These are phyloP conservation scores for Diplodus sargus DNA, from an alignment of 2,797 vertebrate species.

Conservation along the genomic window DNA sequence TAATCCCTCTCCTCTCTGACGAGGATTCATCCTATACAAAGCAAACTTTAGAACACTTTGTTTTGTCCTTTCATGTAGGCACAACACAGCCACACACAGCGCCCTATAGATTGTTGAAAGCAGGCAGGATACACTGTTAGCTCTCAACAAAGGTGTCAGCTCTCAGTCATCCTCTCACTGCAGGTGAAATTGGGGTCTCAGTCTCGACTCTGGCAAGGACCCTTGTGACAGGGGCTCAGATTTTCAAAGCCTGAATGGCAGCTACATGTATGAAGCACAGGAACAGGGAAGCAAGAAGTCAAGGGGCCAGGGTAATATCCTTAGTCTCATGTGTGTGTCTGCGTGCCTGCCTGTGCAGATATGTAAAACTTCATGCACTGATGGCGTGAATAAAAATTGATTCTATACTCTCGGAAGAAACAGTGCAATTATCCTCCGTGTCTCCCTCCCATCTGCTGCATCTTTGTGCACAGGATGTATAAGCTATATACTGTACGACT, in stretches of 20 bases:
- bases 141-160: slow-evolving; percentile 67
- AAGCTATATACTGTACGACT: slow-evolving; percentile 19
- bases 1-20: slow-evolving; percentile 66
- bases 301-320: slow-evolving; percentile 28
- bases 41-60: slow-evolving; percentile 66
- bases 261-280: slow-evolving; percentile 32
- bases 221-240: slow-evolving; percentile 34
- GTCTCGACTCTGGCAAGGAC: slow-evolving; percentile 40
- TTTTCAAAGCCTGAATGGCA: slow-evolving; percentile 52
- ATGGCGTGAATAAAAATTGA: slow-evolving; percentile 38
- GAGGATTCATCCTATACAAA: slow-evolving; percentile 60
- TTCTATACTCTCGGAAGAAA: slow-evolving; percentile 59
- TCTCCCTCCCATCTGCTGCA: slow-evolving; percentile 46
- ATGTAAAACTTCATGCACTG: slow-evolving; percentile 40
- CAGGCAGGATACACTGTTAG: slow-evolving; percentile 49
- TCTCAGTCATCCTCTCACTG: slow-evolving; percentile 56
- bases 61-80: slow-evolving; percentile 58
- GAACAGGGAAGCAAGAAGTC: slow-evolving; percentile 33
- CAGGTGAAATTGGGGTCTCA: slow-evolving; percentile 73
- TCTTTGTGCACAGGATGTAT: slow-evolving; percentile 45
- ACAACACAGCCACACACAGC: slow-evolving; percentile 47
- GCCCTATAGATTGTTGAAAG: slow-evolving; percentile 42
- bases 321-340: not conserved
- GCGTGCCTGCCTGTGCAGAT: slow-evolving; percentile 1
- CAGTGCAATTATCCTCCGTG: slow-evolving; percentile 53